Base-by-base conservation (phyloP, 2,113 vertebrate genomes). In the Triplophysa dalaica region DNA sequence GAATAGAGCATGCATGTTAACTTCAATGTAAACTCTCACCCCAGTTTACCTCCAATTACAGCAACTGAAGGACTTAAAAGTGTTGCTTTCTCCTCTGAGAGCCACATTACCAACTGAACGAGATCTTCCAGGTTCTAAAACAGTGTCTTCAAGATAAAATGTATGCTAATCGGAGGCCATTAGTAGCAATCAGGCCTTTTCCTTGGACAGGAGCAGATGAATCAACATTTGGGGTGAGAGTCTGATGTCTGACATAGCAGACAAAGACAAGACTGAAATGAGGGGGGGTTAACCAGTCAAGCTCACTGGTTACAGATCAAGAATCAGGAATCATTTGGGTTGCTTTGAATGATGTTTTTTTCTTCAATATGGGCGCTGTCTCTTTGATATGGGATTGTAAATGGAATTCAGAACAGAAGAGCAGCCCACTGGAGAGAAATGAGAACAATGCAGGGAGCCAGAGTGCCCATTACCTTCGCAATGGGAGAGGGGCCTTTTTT, bases 121-220 rank as follows among this genome's bases (percentile, higher is more conserved):
- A 78, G 81, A 38, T 33, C 43, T 63, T 79, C 54, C n/a, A 33
- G 76, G 54, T 68, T 16, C 63, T 79, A 62, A 79, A 78, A 75
- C 70, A 80, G 70, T 75, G 79, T 74, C 38, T 43, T 22, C 24
- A 83, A 76, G 77, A 81, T 78, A 81, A 74, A 83, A 83, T 67
- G 58, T 64, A 85, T 83, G 81, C 38, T 83, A 85, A 85, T 81
- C 64, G 73, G 75, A 80, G 66, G 61, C 81, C 81, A 83, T 78
- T 82, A 86, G 78, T 74, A 83, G 83, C 22, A 67, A 73, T 84
- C 78, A 85, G 69, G 81, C 74, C 68, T 26, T 68, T 24, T 65
- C 16, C 70, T 67, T 17, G 43, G 70, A 75, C 77, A 48, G 61
- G 58, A 77, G 67, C 78, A 75, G 65, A 78, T 69, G 79, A 83